Evolutionary conservation across 35 echinoderm and acorn worm species (phyloP).

Genomic region (Eucidaris tribuloides): DNA sequence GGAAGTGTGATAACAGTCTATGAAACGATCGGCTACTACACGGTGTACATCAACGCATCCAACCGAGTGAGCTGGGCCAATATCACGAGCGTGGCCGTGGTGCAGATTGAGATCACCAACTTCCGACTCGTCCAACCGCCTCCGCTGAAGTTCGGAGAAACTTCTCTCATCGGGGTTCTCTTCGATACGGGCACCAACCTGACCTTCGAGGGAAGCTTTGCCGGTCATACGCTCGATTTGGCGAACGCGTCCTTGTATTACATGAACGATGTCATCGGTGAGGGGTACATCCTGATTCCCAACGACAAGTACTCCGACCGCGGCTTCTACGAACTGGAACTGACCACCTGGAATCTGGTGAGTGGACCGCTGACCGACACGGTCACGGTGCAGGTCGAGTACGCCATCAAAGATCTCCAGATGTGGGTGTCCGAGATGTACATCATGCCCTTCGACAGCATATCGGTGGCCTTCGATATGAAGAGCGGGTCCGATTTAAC

Average conservation of each 20-base stretch:
- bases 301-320: conserved; percentile 67
- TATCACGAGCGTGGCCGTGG: conserved; percentile 49
- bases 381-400: conserved; percentile 67
- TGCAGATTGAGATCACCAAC: conserved; percentile 74
- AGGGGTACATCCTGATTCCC: conserved; percentile 61
- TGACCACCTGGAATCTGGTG: conserved; percentile 77
- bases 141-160: conserved; percentile 63
- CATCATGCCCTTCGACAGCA: conserved; percentile 59
- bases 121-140: conserved; percentile 64
- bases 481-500: conserved; percentile 81
- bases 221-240: conserved; percentile 19
- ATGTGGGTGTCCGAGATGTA: conserved; percentile 90
- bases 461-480: conserved; percentile 80
- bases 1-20: conserved; percentile 66
- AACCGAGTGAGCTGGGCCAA: conserved; percentile 82
- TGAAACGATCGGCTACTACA: conserved; percentile 75
- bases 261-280: conserved; percentile 42
- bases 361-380: conserved; percentile 70
- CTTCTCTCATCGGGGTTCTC: conserved; percentile 45
- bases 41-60: conserved; percentile 69
- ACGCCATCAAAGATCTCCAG: conserved; percentile 68
- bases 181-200: conserved; percentile 78
- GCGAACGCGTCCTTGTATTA: conserved; percentile 34
- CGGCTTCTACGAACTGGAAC: conserved; percentile 66
- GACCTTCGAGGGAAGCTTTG: conserved; percentile 59